Conservation (phyloP, 2,113 vertebrate genomes). For the Galeopterus variegatus region DNA sequence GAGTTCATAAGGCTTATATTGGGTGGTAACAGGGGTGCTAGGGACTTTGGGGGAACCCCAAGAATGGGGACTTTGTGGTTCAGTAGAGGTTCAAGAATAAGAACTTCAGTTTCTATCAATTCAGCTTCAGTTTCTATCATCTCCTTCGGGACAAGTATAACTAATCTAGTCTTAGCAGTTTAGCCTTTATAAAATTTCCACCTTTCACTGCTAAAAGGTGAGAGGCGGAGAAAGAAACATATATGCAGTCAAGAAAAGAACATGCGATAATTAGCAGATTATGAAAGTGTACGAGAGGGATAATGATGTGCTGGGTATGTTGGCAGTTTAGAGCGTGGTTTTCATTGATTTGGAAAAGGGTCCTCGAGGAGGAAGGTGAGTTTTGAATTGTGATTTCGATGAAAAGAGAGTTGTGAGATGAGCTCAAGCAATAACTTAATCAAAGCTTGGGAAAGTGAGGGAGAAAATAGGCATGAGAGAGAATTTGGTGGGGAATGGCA, state of each 20-base stretch:
- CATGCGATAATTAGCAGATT: neutral
- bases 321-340: neutral
- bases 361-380: neutral
- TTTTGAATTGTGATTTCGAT: neutral
- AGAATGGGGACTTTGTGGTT: neutral
- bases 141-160: neutral
- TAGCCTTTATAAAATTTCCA: neutral
- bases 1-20: neutral
- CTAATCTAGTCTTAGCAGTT: neutral
- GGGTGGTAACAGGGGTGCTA: neutral
- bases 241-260: neutral
- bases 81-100: neutral
- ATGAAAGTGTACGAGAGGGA: neutral
- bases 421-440: neutral
- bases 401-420: neutral
- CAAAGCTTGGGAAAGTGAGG: neutral
- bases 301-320: neutral
- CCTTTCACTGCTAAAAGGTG: neutral
- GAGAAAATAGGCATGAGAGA: neutral
- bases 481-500: neutral
- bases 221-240: no score
- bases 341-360: conserved; percentile 45
- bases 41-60: neutral
- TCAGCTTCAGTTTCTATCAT: conserved; percentile 11
- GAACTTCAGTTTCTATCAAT: conserved; percentile 10